Conservation (phyloP, 1,140 invertebrate genomes). For the Tyrophagus putrescentiae region DNA sequence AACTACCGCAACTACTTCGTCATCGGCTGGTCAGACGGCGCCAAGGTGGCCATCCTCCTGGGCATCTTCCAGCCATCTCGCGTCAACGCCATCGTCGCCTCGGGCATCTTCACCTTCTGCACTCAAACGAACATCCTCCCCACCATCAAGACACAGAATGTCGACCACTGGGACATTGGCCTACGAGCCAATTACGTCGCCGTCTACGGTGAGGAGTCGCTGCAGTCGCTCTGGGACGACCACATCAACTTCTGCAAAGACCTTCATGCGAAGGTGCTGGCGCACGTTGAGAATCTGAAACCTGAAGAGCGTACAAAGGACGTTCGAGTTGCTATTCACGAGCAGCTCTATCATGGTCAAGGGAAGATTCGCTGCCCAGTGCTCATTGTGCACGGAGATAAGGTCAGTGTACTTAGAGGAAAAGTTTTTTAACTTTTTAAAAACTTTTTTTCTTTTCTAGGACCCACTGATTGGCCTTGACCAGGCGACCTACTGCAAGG, state of each 20-base stretch:
- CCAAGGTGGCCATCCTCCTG: constrained; percentile 19
- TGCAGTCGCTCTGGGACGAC: constrained; percentile 17
- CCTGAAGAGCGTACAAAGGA: too few relatives aligned
- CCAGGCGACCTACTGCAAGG: constrained; percentile 5
- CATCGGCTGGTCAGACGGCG: constrained; percentile 22
- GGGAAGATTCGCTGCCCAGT: constrained; percentile 15
- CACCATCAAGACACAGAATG: constrained; percentile 2
- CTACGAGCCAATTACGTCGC: constrained; percentile 1
- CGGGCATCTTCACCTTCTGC: constrained; percentile 6
- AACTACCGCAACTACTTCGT: constrained; percentile 20
- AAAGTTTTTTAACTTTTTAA: not conserved
- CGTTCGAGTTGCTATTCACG: not conserved
- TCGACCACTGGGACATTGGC: not conserved
- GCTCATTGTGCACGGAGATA: constrained; percentile 20
- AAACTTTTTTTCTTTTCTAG: constrained; percentile 14
- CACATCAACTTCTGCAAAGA: constrained; percentile 21
- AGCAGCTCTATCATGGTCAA: not conserved
- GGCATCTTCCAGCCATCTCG: constrained; percentile 20
- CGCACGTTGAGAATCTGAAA: not conserved
- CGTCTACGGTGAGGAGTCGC: constrained; percentile 18
- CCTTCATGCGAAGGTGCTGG: not conserved
- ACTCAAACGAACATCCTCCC: not conserved
- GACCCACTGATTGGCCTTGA: constrained; percentile 22
- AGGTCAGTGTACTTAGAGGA: constrained; percentile 8
- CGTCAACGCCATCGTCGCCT: constrained; percentile 7